Evolutionary conservation across 2,888 invertebrate genomes (phyloP), one percentile per base, ranked within the genome.

Genomic region (Halictus ligatus): DNA sequence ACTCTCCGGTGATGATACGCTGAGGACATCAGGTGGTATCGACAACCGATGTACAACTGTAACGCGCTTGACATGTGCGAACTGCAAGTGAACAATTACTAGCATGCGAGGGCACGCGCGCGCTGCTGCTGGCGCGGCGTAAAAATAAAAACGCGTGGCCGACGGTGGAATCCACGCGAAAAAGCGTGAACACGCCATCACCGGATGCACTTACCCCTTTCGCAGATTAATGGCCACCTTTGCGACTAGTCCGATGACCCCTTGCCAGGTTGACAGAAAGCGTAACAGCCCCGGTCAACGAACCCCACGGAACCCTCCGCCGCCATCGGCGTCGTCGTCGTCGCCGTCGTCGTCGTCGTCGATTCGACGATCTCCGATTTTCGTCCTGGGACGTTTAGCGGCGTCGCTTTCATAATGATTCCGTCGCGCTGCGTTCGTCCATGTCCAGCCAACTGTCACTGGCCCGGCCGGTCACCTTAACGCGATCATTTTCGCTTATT

Each of bases 191-290:
- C 90, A 89, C 87, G 86, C 88, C 83, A 88, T 85, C 90, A 89
- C 91, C 91, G 91, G 92, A 90, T 91, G 90, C 85, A 88, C 91
- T 84, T 84, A 88, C 91, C 92, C 92, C 90, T 91, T 90, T 85
- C 91, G 90, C 89, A 88, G 90, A 92, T 92, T 91, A 92, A 92
- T 93, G 91, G 89, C 83, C 90, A 92, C 87, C 91, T 91, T 90
- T 89, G 87, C 86, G 74, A 81, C 54, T 78, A 73, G 88, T 84
- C 82, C 89, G 79, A 76, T 83, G 90, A 89, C 89, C 86, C 80
- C 78, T 84, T 84, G 89, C 79, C 88, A 83, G 90, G 85, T 87
- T 86, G 85, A 82, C 69, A 79, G 85, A 75, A 81, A 82, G 67
- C 69, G 48, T 78, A 75, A 73, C 75, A 67, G 73, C 25, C 72